Evolutionary conservation across 2,888 invertebrate genomes (phyloP).

Genomic region (Ischnura elegans): DNA sequence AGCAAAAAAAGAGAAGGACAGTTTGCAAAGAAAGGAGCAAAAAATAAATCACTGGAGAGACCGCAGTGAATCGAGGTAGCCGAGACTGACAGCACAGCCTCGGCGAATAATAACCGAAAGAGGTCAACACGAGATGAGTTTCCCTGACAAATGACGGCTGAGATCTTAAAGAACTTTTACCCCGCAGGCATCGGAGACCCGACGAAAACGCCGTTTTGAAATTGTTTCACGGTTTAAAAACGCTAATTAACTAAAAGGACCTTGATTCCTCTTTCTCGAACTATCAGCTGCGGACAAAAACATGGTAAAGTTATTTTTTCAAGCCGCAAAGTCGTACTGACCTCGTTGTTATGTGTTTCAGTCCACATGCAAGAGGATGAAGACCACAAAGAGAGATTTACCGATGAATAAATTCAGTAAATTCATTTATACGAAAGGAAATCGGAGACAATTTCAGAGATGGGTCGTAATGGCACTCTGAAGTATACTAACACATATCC

Average conservation of each 20-base stretch:
- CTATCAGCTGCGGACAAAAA: neutral
- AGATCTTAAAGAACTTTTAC: neutral
- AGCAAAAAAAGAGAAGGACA: neutral
- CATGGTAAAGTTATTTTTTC: neutral
- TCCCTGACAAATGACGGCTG: neutral
- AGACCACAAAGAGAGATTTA: too few relatives aligned
- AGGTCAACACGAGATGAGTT: neutral
- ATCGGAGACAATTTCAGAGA: too few relatives aligned
- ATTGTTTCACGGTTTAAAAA: neutral
- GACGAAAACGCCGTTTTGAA: neutral
- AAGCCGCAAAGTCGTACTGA: too few relatives aligned
- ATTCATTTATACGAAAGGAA: too few relatives aligned
- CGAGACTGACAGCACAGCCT: neutral
- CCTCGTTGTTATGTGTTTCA: too few relatives aligned
- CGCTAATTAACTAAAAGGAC: neutral
- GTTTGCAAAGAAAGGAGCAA: neutral
- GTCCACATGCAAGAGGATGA: too few relatives aligned
- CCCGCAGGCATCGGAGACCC: neutral
- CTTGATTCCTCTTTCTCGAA: neutral
- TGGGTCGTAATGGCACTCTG: too few relatives aligned
- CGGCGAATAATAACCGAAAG: neutral
- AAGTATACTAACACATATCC: too few relatives aligned
- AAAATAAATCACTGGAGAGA: neutral
- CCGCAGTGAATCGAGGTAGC: neutral
- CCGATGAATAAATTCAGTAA: too few relatives aligned